Base-by-base conservation (phyloP, 2,113 vertebrate species). In the Rutilus rutilus region DNA sequence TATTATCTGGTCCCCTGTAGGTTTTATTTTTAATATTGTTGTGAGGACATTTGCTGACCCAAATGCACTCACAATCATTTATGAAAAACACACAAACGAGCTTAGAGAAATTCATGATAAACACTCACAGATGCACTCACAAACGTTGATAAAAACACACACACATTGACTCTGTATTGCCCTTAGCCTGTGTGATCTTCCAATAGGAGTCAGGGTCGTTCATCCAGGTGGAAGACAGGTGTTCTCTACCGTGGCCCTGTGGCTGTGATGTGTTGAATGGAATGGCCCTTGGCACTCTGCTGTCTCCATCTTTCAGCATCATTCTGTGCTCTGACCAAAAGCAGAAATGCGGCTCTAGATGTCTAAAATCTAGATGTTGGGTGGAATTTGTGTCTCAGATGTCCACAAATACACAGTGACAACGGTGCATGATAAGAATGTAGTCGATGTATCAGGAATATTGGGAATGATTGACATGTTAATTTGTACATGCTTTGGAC, bases 281-380 rank as follows among this genome's bases (percentile, higher is more conserved):
- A 27, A 19, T 45, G 21, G 71, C 83, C 27, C 6, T 1, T 25
- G 59, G 75, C 74, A 1, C 27, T 69, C 25, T 17, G 19, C 60
- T 85, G 84, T 78, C 84, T 69, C 8, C n/a, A 52, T 52, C 42
- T 36, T 7, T 78, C 8, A 78, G 25, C 17, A 50, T 85, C 73
- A 85, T 67, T 52, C 47, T 85, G 54, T 60, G 52, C 71, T 45
- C 71, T 85, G 83, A 47, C 36, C 36, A 25, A 78, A 10, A 52
- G 71, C 65, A 86, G 90, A 87, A 74, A 88, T 88, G n/a, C 17
- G 1, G 36, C 21, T 78, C 50, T 50, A 19, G 73, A 76, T 57
- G 54, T 19, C n/a, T n/a, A n/a, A n/a, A n/a, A n/a, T 78, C 50
- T 50, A 19, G 73, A 76, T 57, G 54, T 19, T 57, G 54, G 54